Evolutionary conservation across 1,140 invertebrate genomes (phyloP).

Genomic region (Drosophila eugracilis): DNA sequence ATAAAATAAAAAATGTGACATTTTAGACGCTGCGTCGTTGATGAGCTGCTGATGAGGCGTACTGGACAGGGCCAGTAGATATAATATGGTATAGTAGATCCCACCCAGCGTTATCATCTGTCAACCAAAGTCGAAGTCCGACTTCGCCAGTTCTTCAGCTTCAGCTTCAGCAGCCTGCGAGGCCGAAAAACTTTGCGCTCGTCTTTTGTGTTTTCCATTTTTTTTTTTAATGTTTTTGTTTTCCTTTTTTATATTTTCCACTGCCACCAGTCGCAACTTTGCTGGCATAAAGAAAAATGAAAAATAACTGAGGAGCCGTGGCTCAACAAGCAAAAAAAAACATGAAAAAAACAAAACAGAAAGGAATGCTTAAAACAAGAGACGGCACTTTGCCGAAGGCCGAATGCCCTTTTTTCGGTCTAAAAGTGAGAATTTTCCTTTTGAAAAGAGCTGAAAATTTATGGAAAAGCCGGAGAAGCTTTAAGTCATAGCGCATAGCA

Average conservation of each 20-base stretch:
- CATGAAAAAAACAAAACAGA: conserved; percentile 9
- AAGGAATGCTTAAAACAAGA: conserved; percentile 11
- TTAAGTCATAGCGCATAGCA: conserved; percentile 3
- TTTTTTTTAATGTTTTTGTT: conserved; percentile 38
- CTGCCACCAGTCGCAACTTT: conserved; percentile 50
- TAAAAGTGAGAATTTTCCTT: conserved; percentile 4
- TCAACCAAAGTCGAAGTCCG: conserved; percentile 53
- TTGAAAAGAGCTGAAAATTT: background rate
- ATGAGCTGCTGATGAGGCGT: conserved; percentile 77
- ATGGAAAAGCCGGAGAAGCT: conserved; percentile 9
- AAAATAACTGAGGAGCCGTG: conserved; percentile 43
- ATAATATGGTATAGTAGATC: background rate
- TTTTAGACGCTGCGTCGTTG: conserved; percentile 65
- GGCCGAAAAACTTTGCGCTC: conserved; percentile 64
- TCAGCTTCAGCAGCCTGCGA: conserved; percentile 32
- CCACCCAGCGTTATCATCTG: conserved; percentile 30
- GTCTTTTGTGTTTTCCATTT: conserved; percentile 49
- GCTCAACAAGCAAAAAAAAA: conserved; percentile 24
- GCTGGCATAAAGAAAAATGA: conserved; percentile 57
- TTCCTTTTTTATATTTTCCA: conserved; percentile 19
- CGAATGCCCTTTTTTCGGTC: conserved; percentile 13
- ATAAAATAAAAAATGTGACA: conserved; percentile 34
- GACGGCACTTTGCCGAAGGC: conserved; percentile 16
- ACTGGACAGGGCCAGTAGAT: background rate
- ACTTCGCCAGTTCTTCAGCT: conserved; percentile 52